phyloP scores from a whole-genome alignment of 1,140 invertebrate genomes.

The Zaprionus lachaisei region DNA sequence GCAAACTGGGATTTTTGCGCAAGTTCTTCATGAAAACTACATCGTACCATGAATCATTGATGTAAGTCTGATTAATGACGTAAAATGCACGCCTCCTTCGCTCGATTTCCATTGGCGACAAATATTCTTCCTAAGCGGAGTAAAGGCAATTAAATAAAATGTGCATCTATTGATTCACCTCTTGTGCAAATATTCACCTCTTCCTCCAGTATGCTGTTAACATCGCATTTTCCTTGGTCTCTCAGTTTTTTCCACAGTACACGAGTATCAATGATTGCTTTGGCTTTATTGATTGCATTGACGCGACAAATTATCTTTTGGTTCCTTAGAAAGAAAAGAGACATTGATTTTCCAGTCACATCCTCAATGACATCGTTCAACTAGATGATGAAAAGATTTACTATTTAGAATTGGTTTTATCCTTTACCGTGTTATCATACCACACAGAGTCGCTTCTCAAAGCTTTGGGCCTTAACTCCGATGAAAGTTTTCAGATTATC shows the following conservation, averaged over 20 bases:
- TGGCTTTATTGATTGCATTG: constrained; percentile 44
- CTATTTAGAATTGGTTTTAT: neutral
- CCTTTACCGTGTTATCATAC: constrained; percentile 34
- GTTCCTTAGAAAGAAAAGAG: constrained; percentile 62
- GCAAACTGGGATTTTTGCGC: constrained; percentile 54
- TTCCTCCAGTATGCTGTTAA: constrained; percentile 66
- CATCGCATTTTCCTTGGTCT: constrained; percentile 72
- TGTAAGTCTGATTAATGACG: constrained; percentile 71
- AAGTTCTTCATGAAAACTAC: constrained; percentile 72
- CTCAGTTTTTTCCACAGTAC: constrained; percentile 72
- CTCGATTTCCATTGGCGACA: constrained; percentile 69
- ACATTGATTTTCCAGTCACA: constrained; percentile 64
- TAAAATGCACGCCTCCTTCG: constrained; percentile 72
- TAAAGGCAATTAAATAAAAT: neutral
- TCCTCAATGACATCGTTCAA: constrained; percentile 72
- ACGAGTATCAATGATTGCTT: constrained; percentile 47
- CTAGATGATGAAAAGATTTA: constrained; percentile 7
- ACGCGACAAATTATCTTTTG: constrained; percentile 45
- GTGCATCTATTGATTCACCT: neutral
- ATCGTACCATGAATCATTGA: constrained; percentile 75
- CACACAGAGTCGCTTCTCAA: constrained; percentile 56
- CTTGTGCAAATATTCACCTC: neutral
- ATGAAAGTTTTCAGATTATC: constrained; percentile 62
- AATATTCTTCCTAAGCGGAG: constrained; percentile 35
- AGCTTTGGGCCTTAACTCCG: constrained; percentile 59